phyloP scores from a whole-genome alignment of 2,113 vertebrate species.

The Lutjanus erythropterus region DNA sequence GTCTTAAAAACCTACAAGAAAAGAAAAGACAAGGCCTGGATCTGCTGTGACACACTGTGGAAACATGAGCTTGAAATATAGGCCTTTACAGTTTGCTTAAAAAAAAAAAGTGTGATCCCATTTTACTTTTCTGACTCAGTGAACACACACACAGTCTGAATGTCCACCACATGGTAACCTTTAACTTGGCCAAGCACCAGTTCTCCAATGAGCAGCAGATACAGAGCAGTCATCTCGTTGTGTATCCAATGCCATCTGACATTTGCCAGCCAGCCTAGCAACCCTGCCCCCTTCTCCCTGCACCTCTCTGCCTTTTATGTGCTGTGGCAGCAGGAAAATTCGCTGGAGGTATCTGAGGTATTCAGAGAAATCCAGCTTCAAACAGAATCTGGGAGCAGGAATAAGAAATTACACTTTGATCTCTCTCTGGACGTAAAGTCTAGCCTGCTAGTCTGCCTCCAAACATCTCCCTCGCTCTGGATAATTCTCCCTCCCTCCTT shows the following conservation, averaged over 20 bases:
- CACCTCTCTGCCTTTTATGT: constrained; percentile 14
- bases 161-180: constrained; percentile 38
- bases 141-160: constrained; percentile 32
- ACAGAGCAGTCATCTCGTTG: constrained; percentile 44
- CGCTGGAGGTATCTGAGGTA: constrained; percentile 26
- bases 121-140: constrained; percentile 21
- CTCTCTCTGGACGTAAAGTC: constrained; percentile 14
- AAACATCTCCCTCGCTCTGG: neutral
- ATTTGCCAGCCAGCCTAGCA: constrained; percentile 45
- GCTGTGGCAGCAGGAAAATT: constrained; percentile 36
- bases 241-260: constrained; percentile 49
- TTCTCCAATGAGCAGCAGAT: constrained; percentile 18
- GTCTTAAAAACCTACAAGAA: neutral
- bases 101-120: neutral
- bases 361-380: constrained; percentile 44
- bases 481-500: neutral
- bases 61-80: neutral
- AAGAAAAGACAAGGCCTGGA: neutral
- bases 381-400: constrained; percentile 48
- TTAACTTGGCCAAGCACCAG: constrained; percentile 33
- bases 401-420: constrained; percentile 47
- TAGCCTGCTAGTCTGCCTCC: neutral
- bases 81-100: neutral
- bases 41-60: neutral
- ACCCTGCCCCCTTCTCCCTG: neutral